phyloP scores from a whole-genome alignment of 2,888 invertebrate genomes.

The Saturnia japonica region DNA sequence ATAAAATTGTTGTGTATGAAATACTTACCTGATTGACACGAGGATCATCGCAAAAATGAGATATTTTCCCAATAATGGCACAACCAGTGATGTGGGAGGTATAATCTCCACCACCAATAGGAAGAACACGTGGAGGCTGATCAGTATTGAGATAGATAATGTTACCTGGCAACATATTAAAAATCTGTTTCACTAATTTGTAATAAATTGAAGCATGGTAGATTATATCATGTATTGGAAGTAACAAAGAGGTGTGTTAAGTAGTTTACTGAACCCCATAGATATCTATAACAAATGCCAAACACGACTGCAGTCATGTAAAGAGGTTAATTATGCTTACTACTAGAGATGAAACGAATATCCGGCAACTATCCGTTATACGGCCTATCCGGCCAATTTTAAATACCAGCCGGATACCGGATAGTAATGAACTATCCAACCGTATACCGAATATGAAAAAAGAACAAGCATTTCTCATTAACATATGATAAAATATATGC shows the following conservation, averaged over 20 bases:
- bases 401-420: no score
- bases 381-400: no score
- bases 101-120: slow-evolving; percentile 86
- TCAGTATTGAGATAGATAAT: slow-evolving; percentile 96
- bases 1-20: background rate
- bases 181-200: background rate
- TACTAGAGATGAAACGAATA: no score
- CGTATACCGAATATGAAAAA: no score
- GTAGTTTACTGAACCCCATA: no score
- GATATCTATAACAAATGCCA: background rate
- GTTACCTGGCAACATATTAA: slow-evolving; percentile 78
- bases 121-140: slow-evolving; percentile 98
- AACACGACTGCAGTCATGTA: background rate
- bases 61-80: slow-evolving; percentile 96
- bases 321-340: background rate
- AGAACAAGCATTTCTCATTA: no score
- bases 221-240: no score
- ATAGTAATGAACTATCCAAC: no score
- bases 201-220: background rate
- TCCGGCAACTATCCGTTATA: no score
- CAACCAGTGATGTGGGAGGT: slow-evolving; percentile 93
- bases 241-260: no score
- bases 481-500: no score
- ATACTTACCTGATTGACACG: slow-evolving; percentile 91
- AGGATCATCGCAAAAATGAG: slow-evolving; percentile 98